Base-by-base conservation (phyloP, 1,140 invertebrate genomes). In the Mercenaria mercenaria region DNA sequence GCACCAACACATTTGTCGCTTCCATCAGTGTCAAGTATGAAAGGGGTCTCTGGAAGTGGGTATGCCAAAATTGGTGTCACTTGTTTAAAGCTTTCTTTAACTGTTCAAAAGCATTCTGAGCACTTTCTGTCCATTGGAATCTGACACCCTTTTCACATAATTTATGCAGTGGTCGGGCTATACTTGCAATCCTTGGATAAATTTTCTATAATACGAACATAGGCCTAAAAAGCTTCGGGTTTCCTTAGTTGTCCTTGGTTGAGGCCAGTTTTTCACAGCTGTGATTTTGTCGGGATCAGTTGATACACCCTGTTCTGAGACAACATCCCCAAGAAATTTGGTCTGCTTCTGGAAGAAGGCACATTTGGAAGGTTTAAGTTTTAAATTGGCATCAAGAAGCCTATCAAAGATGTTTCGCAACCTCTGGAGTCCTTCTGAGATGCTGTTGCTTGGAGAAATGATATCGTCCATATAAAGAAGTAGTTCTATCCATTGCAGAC, bases 1-100 rank as follows among this genome's bases (percentile, higher is more conserved):
- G 81, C 52, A 59, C 52, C 52, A 23, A 23, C 52, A 59, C 23
- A 11, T 59, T 59, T 59, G 23, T 59, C 52, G 23, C 52, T 59
- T 59, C 52, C 52, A 59, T 93, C 93, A 29, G 89, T 91, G 37
- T 93, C 91, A 18, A 94, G 20, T 37, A 92, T 89, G 79, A 92
- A 94, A 4, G 61, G 32, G 2, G 13, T 3, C 0, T 29, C 69
- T 15, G 32, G 61, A 26, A 80, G 23, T 34, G 83, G 56, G n/a
- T 90, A 85, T 41, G 61, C 50, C 41, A 91, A 47, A 39, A 92
- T 52, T 47, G 91, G 90, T 39, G 90, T 47, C n/a, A 23, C 50
- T 67, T 0, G 74, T 90, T n/a, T 26, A 92, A 59, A 2, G n/a
- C 26, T 6, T 50, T 23, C 41, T 93, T 92, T 18, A 93, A 43